phyloP scores from a whole-genome alignment of 2,888 invertebrate genomes.

The Clunio marinus region DNA sequence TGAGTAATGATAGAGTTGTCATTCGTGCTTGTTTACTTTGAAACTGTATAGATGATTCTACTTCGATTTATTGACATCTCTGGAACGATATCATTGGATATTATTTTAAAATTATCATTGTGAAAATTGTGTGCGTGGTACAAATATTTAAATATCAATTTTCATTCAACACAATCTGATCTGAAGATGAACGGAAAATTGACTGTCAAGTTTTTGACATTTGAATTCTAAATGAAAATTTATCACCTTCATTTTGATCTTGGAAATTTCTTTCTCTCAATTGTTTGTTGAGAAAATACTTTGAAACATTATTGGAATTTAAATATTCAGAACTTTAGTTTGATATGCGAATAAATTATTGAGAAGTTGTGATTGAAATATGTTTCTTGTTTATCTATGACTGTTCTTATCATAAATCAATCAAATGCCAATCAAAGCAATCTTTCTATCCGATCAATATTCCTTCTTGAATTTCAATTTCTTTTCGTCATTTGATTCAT shows the following conservation, averaged over 20 bases:
- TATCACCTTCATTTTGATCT: not conserved
- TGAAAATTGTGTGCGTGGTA: not conserved
- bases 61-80: not conserved
- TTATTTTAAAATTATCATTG: not conserved
- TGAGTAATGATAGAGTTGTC: not conserved
- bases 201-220: not conserved
- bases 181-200: constrained; percentile 1
- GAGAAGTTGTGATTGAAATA: too few species aligned
- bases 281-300: not conserved
- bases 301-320: not conserved
- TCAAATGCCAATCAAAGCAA: constrained; percentile 1
- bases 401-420: not conserved
- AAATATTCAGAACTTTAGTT: not conserved
- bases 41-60: not conserved
- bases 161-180: not conserved
- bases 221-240: constrained; percentile 18
- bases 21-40: not conserved
- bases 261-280: not conserved
- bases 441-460: too few species aligned
- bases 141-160: constrained; percentile 34
- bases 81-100: not conserved
- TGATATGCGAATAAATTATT: not conserved
- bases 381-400: not conserved
- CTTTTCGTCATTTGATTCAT: not conserved
- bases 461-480: not conserved